A percentile compares a stretch with the other conserved stretches of the same genome.
These are phyloP conservation scores for Andinoacara biseriatus DNA, from an alignment of 2,113 vertebrate genomes.

Conservation along the genomic window DNA sequence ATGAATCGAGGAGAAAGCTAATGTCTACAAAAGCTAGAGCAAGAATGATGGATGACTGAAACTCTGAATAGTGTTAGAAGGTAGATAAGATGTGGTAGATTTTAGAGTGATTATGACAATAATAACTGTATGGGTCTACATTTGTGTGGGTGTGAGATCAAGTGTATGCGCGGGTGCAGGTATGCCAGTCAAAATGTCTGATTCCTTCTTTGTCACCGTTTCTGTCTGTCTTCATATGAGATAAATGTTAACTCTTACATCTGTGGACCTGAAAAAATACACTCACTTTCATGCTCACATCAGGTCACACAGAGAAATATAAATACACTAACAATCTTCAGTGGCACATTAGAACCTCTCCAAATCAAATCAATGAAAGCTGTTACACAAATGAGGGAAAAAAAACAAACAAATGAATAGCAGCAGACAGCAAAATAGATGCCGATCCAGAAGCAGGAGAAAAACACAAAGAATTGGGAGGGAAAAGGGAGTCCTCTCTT, in stretches of 20 bases:
- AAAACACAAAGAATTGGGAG: not conserved
- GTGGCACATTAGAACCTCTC: slow-evolving; percentile 41
- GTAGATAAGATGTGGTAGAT: slow-evolving; percentile 51
- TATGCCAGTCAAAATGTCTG: slow-evolving; percentile 15
- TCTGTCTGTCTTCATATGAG: slow-evolving; percentile 9
- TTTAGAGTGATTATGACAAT: slow-evolving; percentile 68
- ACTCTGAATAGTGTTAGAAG: slow-evolving; percentile 37
- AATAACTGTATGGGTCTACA: slow-evolving; percentile 35
- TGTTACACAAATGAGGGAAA: slow-evolving; percentile 49
- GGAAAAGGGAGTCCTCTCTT: not conserved
- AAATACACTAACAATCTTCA: slow-evolving; percentile 39
- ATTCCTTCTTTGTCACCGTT: slow-evolving; percentile 16
- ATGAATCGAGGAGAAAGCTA: slow-evolving; percentile 35
- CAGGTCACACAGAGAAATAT: slow-evolving; percentile 22
- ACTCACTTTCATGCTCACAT: not conserved
- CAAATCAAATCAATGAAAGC: slow-evolving; percentile 62
- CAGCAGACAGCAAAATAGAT: slow-evolving; percentile 18
- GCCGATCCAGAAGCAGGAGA: not conserved
- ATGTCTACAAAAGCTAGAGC: slow-evolving; percentile 56
- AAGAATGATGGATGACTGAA: slow-evolving; percentile 49
- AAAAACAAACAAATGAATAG: slow-evolving; percentile 29
- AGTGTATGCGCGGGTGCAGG: not conserved
- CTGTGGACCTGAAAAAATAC: slow-evolving; percentile 4
- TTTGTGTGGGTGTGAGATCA: slow-evolving; percentile 9
- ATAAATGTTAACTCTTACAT: slow-evolving; percentile 49